Evolutionary conservation across 2,888 invertebrate species (phyloP).

Genomic region (Drosophila yooni): DNA sequence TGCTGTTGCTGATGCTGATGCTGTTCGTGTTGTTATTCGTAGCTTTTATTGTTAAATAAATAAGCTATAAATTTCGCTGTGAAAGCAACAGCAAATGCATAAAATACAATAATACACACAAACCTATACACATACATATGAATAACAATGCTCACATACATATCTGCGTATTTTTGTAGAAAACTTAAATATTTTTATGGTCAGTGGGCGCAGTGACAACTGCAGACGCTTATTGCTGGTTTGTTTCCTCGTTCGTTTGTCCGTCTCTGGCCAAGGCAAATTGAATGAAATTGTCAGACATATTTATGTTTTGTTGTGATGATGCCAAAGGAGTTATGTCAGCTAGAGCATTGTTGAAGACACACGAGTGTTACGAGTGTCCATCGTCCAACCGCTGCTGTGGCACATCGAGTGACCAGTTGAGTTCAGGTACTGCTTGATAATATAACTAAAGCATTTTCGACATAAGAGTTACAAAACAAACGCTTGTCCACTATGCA

Average conservation of each 20-base stretch:
- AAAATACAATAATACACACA: slow-evolving; percentile 36
- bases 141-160: slow-evolving; percentile 10
- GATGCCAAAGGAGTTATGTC: slow-evolving; percentile 32
- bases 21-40: slow-evolving; percentile 37
- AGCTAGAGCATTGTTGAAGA: slow-evolving; percentile 2
- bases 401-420: slow-evolving; percentile 10
- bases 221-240: slow-evolving; percentile 43
- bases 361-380: background rate
- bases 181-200: slow-evolving; percentile 52
- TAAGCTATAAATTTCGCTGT: slow-evolving; percentile 77
- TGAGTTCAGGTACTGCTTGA: background rate
- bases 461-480: background rate
- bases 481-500: background rate
- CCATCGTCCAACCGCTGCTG: slow-evolving; percentile 8
- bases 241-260: slow-evolving; percentile 16
- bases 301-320: slow-evolving; percentile 34
- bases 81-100: slow-evolving; percentile 60
- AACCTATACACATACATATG: slow-evolving; percentile 3
- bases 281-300: slow-evolving; percentile 51
- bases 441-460: slow-evolving; percentile 3
- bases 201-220: slow-evolving; percentile 49
- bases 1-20: slow-evolving; percentile 40
- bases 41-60: slow-evolving; percentile 75
- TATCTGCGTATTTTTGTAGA: slow-evolving; percentile 27
- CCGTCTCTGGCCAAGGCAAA: slow-evolving; percentile 43